Percentiles rank a stretch among this genome's conserved stretches.
phyloP scores from a whole-genome alignment of 2,797 vertebrate species.

The Arrhamphus sclerolepis region DNA sequence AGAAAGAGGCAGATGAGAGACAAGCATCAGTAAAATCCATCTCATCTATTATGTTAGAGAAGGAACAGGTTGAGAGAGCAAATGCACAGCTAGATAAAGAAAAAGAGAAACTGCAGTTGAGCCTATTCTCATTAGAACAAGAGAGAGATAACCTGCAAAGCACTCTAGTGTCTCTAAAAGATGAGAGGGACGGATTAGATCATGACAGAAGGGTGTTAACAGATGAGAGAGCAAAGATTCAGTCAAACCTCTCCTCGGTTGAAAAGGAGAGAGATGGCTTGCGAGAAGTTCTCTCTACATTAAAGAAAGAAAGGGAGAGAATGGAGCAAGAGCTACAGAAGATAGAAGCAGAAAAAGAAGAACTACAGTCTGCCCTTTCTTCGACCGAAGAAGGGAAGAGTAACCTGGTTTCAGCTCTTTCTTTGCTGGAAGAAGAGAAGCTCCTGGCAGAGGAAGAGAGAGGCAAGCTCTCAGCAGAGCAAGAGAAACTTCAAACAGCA shows the following conservation, averaged over 20 bases:
- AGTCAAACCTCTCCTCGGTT: conserved; percentile 17
- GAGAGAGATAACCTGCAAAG: conserved; percentile 44
- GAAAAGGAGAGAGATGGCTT: conserved; percentile 48
- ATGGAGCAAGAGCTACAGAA: conserved; percentile 41
- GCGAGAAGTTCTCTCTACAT: conserved; percentile 36
- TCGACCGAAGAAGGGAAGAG: conserved; percentile 48
- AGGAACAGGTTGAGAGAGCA: conserved; percentile 34
- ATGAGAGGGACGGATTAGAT: conserved; percentile 44
- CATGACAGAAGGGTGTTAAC: conserved; percentile 17
- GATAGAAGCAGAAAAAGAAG: conserved; percentile 41
- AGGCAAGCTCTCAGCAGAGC: conserved; percentile 43
- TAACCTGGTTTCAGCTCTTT: conserved; percentile 34
- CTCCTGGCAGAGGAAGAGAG: conserved; percentile 38
- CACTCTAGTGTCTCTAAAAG: conserved; percentile 29
- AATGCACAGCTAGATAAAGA: conserved; percentile 41
- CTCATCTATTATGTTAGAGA: conserved; percentile 41
- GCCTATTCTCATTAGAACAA: conserved; percentile 37
- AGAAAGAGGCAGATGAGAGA: conserved; percentile 34
- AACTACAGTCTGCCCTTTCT: conserved; percentile 45
- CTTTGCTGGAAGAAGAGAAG: conserved; percentile 55
- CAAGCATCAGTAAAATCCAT: conserved; percentile 47
- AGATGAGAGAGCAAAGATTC: conserved; percentile 44
- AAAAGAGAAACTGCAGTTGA: conserved; percentile 35
- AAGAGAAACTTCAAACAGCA: conserved; percentile 40
- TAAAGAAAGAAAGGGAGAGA: conserved; percentile 45